Conservation (phyloP, 2,888 invertebrate species). For the Ecliptopera silaceata region DNA sequence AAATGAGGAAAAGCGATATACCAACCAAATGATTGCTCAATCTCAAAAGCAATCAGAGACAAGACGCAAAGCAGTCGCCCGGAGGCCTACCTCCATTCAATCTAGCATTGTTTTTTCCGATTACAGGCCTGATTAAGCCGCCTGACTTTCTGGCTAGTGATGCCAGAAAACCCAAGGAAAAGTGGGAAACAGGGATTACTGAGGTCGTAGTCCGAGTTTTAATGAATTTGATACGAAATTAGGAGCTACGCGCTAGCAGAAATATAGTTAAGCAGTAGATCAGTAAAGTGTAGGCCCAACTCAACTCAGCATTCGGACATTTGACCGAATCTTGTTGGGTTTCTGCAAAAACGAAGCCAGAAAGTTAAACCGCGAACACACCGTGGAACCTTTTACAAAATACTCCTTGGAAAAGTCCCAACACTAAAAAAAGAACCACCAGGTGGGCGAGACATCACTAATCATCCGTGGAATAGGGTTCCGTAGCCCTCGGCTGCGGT, state of each 20-base stretch:
- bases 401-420: conserved; percentile 2
- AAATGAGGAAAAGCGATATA: conserved; percentile 19
- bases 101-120: conserved; percentile 73
- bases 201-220: too few relatives aligned
- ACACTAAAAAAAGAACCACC: conserved; percentile 34
- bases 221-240: too few relatives aligned
- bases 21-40: conserved; percentile 28
- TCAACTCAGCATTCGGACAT: too few relatives aligned
- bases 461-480: conserved; percentile 68
- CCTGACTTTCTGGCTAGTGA: conserved; percentile 48
- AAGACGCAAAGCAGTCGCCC: conserved; percentile 38
- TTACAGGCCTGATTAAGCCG: conserved; percentile 75
- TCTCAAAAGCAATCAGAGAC: conserved; percentile 34
- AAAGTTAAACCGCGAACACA: too few relatives aligned
- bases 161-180: conserved; percentile 15
- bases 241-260: too few relatives aligned
- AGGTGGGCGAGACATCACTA: conserved; percentile 55
- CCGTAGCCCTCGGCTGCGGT: conserved; percentile 53
- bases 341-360: too few relatives aligned
- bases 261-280: too few relatives aligned
- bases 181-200: background rate
- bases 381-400: background rate
- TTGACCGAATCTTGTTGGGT: too few relatives aligned
- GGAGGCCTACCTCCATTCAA: conserved; percentile 49
- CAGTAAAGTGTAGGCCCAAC: too few relatives aligned